Evolutionary conservation across 2,113 vertebrate genomes (phyloP).

Genomic region (Protobothrops mucrosquamatus): DNA sequence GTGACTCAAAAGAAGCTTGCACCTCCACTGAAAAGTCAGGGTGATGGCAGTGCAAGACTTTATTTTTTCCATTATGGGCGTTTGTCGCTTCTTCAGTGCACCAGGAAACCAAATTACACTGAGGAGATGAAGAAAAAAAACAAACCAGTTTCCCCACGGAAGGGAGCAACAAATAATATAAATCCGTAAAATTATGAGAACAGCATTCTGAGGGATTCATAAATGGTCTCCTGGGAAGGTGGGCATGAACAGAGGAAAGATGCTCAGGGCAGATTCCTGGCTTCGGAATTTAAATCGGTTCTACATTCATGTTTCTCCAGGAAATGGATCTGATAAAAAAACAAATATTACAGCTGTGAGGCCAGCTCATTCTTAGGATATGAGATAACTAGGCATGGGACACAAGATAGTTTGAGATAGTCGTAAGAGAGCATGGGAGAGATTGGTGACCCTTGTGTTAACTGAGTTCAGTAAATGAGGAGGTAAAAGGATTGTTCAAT

Average conservation of each 20-base stretch:
- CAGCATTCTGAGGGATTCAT: not conserved
- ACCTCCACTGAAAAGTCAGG: not conserved
- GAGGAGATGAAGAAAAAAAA: not conserved
- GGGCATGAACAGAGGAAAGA: not conserved
- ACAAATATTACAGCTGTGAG: not conserved
- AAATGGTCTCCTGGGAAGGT: not conserved
- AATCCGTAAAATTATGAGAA: not conserved
- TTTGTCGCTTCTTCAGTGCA: not conserved
- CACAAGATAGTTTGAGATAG: too few relatives aligned
- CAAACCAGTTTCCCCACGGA: not conserved
- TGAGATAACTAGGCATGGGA: too few relatives aligned
- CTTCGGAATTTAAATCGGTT: not conserved
- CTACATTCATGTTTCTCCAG: not conserved
- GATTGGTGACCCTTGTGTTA: not conserved
- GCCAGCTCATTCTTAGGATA: too few relatives aligned
- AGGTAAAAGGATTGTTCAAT: too few relatives aligned
- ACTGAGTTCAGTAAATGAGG: not conserved
- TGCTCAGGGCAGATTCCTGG: not conserved
- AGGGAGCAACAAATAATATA: not conserved
- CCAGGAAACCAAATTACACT: not conserved
- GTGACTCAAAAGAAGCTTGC: not conserved
- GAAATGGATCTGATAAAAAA: not conserved
- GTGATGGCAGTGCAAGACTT: not conserved
- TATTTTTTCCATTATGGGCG: not conserved
- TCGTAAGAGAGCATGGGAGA: too few relatives aligned